Evolutionary conservation across 2,113 vertebrate species (phyloP), one percentile per base, ranked within the genome.

Genomic region (Andinoacara biseriatus): DNA sequence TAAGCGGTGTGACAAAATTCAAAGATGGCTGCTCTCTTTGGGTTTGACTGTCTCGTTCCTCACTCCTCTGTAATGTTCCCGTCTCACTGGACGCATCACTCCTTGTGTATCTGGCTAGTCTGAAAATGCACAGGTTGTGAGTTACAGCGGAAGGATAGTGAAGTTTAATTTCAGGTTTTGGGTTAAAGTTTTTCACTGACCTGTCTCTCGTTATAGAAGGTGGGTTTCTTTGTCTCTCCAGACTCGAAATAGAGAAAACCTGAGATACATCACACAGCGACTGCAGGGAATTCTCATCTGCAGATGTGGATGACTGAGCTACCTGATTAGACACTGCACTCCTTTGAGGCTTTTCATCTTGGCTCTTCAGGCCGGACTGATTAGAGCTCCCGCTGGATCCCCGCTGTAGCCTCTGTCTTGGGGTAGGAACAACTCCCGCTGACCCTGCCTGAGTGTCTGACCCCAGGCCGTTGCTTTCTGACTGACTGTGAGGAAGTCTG

Each of bases 361-460:
- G 75, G n/a, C 10, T 78, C 56, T 60, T 90, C 29, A 24, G 26
- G 69, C 58, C 93, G 10, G 96, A 97, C 92, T 96, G 96, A 20
- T 94, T 96, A 54, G 96, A 97, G 89, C 95, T 96, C 3, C 94
- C 96, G 74, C 95, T 97, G 22, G 95, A 97, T 29, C 87, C 95
- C 20, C 89, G 94, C 62, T 97, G 97, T 35, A 96, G 92, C 84
- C 97, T 97, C 11, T 85, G 93, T 85, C 93, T 94, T 0, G 96
- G 95, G 1, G 88, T 93, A 14, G 87, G 82, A 8, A 89, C 65
- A 10, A 63, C 31, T 3, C 81, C 76, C 1, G 81, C 93, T 38
- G 91, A 92, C 74, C 89, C 92, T 0, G 43, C 83, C 80, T 87
- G 91, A 78, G 90, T 59, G 1, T 86, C 10, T 22, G 24, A 9